Percentiles rank a stretch among this genome's conserved stretches.
Evolutionary conservation across 37 sponge, comb jelly and placozoan species (phyloP).

Genomic region (Aphrocallistes beatrix): DNA sequence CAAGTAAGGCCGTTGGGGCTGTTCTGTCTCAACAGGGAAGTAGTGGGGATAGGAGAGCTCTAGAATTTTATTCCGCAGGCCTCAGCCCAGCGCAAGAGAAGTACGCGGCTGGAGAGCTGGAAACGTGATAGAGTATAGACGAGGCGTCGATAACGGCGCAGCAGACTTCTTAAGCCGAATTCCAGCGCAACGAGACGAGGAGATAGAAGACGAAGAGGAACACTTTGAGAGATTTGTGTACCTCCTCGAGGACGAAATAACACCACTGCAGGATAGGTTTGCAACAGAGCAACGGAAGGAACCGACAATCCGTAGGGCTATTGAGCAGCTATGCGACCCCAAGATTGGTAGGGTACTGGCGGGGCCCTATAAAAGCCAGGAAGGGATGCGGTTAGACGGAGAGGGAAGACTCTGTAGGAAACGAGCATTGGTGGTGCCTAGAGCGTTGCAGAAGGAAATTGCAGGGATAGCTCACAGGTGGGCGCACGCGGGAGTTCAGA

Average conservation of each 20-base stretch:
- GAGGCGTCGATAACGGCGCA: background rate
- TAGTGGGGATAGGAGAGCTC: too few species aligned
- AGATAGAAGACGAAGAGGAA: too few species aligned
- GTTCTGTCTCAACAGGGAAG: too few species aligned
- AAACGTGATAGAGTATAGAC: too few species aligned
- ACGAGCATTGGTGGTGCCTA: background rate
- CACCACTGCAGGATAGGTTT: background rate
- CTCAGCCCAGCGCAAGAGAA: too few species aligned
- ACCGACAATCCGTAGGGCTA: background rate
- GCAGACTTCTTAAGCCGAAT: background rate
- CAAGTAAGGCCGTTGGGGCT: too few species aligned
- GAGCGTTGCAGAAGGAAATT: background rate
- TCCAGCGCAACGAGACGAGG: background rate
- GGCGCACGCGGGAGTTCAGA: background rate
- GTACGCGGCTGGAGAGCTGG: too few species aligned
- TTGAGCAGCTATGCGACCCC: too few species aligned
- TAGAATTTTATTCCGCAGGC: too few species aligned
- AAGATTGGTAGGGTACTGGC: background rate
- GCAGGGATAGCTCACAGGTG: background rate
- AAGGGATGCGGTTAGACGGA: background rate
- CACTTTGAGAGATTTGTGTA: too few species aligned
- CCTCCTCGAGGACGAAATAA: too few species aligned
- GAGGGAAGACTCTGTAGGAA: too few species aligned
- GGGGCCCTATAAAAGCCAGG: background rate
- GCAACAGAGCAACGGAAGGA: background rate